Conservation (phyloP, 2,888 invertebrate species). For the Patella caerulea region DNA sequence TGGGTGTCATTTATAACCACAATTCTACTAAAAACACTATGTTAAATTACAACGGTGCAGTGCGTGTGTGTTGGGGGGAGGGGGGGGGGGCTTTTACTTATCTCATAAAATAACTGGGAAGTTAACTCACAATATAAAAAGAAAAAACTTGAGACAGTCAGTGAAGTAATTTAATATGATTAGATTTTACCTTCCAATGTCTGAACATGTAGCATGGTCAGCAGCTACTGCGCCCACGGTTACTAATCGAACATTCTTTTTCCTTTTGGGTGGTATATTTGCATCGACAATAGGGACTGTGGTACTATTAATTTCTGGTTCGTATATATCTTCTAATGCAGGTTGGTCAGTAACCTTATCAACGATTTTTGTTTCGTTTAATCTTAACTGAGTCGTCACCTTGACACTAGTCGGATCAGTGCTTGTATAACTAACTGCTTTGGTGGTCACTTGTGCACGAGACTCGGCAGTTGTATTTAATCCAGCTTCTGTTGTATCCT, state of each 20-base stretch:
- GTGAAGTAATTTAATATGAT: not conserved
- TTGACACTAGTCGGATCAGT: not conserved
- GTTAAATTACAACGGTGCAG: no score
- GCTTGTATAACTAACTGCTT: not conserved
- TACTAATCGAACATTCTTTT: not conserved
- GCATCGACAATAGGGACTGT: no score
- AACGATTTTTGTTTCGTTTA: not conserved
- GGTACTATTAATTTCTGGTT: no score
- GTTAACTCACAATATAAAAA: no score
- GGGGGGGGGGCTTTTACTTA: no score
- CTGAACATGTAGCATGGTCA: conserved; percentile 50
- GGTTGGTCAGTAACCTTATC: not conserved
- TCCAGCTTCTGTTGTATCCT: not conserved
- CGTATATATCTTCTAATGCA: not conserved
- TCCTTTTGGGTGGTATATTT: not conserved
- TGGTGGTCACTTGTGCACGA: not conserved
- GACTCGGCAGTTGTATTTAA: not conserved
- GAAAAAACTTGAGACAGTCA: no score
- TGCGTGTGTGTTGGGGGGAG: no score
- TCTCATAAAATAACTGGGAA: no score
- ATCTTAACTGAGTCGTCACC: not conserved
- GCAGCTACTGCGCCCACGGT: conserved; percentile 48
- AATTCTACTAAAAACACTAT: no score
- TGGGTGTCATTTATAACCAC: no score
- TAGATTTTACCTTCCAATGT: conserved; percentile 46